Conservation (phyloP, 2,888 invertebrate genomes). For the Sthenelais limicola region DNA sequence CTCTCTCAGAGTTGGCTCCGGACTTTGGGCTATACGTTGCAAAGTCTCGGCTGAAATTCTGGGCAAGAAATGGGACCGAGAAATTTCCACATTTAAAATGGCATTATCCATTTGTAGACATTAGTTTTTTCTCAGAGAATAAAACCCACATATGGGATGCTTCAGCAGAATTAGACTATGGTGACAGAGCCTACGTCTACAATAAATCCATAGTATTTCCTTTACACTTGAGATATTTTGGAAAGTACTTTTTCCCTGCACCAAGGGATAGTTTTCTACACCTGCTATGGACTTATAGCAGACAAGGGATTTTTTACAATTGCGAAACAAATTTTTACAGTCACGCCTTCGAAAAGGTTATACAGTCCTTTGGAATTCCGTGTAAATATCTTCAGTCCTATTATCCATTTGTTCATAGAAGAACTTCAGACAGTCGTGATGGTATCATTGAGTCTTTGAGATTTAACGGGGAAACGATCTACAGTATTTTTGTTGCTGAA, state of each 20-base stretch:
- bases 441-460: slow-evolving; percentile 45
- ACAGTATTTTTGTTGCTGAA: slow-evolving; percentile 34
- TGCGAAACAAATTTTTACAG: slow-evolving; percentile 50
- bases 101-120: slow-evolving; percentile 54
- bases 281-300: slow-evolving; percentile 46
- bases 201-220: slow-evolving; percentile 50
- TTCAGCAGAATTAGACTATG: slow-evolving; percentile 44
- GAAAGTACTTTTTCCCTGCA: slow-evolving; percentile 45
- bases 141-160: slow-evolving; percentile 53
- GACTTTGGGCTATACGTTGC: slow-evolving; percentile 43
- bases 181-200: slow-evolving; percentile 43
- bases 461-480: slow-evolving; percentile 37
- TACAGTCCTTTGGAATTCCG: slow-evolving; percentile 8
- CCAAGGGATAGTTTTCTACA: slow-evolving; percentile 49
- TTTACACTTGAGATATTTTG: slow-evolving; percentile 50
- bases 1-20: slow-evolving; percentile 18
- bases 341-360: slow-evolving; percentile 48
- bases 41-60: slow-evolving; percentile 48
- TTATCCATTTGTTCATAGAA: slow-evolving; percentile 49
- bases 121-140: slow-evolving; percentile 52
- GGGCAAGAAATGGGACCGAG: slow-evolving; percentile 32
- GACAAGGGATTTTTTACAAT: slow-evolving; percentile 15
- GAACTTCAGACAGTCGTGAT: not conserved
- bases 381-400: slow-evolving; percentile 37
- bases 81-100: slow-evolving; percentile 50